phyloP scores from a whole-genome alignment of 1,140 invertebrate species.

The Magallana angulata region DNA sequence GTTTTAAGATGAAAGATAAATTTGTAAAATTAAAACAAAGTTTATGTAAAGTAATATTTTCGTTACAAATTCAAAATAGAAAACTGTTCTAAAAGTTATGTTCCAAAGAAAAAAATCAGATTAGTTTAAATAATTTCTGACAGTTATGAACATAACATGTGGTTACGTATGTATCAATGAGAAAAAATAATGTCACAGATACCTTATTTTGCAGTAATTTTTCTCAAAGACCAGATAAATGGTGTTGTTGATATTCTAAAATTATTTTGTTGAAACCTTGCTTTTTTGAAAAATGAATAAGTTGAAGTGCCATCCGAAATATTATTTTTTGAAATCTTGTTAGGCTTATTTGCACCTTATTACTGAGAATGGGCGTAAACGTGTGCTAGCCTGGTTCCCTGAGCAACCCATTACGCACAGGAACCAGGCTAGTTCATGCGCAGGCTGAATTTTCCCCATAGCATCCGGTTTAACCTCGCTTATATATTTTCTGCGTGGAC shows the following conservation, averaged over 20 bases:
- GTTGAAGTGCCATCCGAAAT: not conserved
- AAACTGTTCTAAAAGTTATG: not conserved
- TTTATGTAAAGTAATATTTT: not conserved
- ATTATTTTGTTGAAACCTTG: not conserved
- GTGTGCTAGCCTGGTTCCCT: too few species aligned
- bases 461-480: too few species aligned
- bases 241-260: not conserved
- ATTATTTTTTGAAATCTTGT: not conserved
- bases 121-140: not conserved
- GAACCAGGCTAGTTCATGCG: too few species aligned
- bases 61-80: not conserved
- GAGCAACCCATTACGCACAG: too few species aligned
- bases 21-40: not conserved
- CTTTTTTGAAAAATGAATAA: not conserved
- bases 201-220: not conserved
- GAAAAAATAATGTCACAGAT: not conserved
- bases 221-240: not conserved
- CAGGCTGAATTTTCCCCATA: too few species aligned
- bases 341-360: not conserved
- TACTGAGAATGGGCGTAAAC: not conserved
- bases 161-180: not conserved
- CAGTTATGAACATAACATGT: not conserved
- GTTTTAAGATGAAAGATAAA: not conserved
- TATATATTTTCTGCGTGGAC: too few species aligned
- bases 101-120: not conserved